Evolutionary conservation across 2,113 vertebrate genomes (phyloP), one percentile per base, ranked within the genome.

Genomic region (Baryphthengus martii): DNA sequence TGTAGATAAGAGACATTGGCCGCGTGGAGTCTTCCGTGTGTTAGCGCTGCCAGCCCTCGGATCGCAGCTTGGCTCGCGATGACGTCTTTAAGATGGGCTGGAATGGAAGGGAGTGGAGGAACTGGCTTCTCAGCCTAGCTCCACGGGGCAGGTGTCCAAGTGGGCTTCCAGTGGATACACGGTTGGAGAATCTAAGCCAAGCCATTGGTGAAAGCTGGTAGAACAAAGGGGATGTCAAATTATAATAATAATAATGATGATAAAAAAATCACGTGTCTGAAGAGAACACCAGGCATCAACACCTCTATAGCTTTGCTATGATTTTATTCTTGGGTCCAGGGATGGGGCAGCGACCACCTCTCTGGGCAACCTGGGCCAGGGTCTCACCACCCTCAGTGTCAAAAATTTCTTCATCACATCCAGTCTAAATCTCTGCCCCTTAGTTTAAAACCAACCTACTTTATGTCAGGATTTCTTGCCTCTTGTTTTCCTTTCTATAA

Each of bases 1-100:
- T 5, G 26, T 53, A 28, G 33, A 15, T 52, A 59, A 12, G 21
- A 21, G 2, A 4, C 0, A 0, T 39, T 89, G 68, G 23, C 37
- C 61, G 44, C 53, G 8, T 44, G 19, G 15, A 45, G 53, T 72
- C 58, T 45, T 62, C 56, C 28, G 2, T 44, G 28, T 2, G 1
- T 61, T 61, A 52, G 50, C 15, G 31, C 26, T 88, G 45, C 59
- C 56, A 11, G 61, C 10, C 59, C 31, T 81, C 72, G 47, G 17
- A 62, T 42, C 81, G 74, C 65, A 61, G 1, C 44, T 25, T 55
- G 28, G 10, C 23, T 44, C 84, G 31, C 26, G n/a, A n/a, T 53
- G 0, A 39, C 9, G 0, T 56, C 66, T 78, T 72, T 71, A 47
- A 52, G 28, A 17, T n/a, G 56, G 45, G 10, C 29, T 82, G 3